A percentile compares a stretch with the other conserved stretches of the same genome.
These are phyloP conservation scores for Drosophila hydei DNA, from an alignment of 1,140 invertebrate species.

Conservation along the genomic window DNA sequence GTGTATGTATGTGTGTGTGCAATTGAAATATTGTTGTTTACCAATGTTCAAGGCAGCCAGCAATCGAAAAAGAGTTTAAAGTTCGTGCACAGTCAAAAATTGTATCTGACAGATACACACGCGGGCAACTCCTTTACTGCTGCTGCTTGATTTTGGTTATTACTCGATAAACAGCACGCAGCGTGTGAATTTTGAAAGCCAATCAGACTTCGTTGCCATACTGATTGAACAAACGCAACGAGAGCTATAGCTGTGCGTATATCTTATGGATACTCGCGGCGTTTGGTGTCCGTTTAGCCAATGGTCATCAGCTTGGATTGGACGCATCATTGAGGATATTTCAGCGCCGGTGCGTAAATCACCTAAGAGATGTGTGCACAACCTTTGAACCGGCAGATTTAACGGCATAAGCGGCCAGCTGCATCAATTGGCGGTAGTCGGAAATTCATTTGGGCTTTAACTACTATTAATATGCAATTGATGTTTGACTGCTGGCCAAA, in stretches of 20 bases:
- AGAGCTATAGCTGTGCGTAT: not conserved
- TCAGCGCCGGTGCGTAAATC: constrained; percentile 36
- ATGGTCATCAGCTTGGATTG: constrained; percentile 16
- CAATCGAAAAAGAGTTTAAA: constrained; percentile 62
- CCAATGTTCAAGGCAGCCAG: constrained; percentile 44
- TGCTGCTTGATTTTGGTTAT: not conserved
- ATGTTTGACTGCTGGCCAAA: constrained; percentile 61
- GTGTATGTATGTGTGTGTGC: constrained; percentile 35
- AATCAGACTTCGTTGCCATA: constrained; percentile 53
- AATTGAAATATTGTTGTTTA: constrained; percentile 76
- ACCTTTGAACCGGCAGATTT: constrained; percentile 48
- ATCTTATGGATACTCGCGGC: constrained; percentile 23
- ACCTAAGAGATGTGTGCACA: constrained; percentile 20
- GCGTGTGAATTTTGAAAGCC: constrained; percentile 69
- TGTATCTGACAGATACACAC: constrained; percentile 61
- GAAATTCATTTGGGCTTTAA: constrained; percentile 61
- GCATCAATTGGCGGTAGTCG: constrained; percentile 57
- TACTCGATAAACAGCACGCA: constrained; percentile 59
- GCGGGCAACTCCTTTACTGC: constrained; percentile 10
- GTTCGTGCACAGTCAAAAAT: constrained; percentile 59
- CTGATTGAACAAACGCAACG: constrained; percentile 46
- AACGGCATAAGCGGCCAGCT: constrained; percentile 38
- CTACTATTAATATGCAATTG: constrained; percentile 75
- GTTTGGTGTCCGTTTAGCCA: constrained; percentile 40
- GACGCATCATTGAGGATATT: constrained; percentile 29